phyloP scores from a whole-genome alignment of 2,888 invertebrate species.

The Napeogenes sylphis region DNA sequence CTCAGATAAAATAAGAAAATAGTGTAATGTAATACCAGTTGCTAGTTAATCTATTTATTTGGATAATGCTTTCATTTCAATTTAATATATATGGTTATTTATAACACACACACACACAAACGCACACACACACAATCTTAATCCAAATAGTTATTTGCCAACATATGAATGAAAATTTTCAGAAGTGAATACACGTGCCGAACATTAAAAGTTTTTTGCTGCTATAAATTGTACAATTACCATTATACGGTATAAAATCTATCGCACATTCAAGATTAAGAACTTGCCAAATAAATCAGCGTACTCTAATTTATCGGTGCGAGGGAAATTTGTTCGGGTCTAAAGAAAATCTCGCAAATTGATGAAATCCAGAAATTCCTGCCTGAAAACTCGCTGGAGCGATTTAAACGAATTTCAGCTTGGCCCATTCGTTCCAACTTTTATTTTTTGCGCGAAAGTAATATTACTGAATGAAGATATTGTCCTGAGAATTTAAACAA shows the following conservation, averaged over 20 bases:
- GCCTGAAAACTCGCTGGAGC: constrained; percentile 43
- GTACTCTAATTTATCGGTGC: constrained; percentile 59
- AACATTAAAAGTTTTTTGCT: not conserved
- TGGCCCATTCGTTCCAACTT: constrained; percentile 32
- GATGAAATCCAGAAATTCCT: constrained; percentile 63
- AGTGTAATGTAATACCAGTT: too few relatives aligned
- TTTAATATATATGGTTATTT: too few relatives aligned
- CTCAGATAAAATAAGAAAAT: too few relatives aligned
- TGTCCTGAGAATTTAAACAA: not conserved
- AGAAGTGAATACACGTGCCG: not conserved
- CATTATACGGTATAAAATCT: not conserved
- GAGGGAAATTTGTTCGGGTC: constrained; percentile 49
- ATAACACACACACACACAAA: too few relatives aligned
- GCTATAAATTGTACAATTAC: not conserved
- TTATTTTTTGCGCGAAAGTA: constrained; percentile 16
- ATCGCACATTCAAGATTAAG: constrained; percentile 43
- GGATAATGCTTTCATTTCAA: too few relatives aligned
- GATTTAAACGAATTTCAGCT: constrained; percentile 46
- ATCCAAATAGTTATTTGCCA: too few relatives aligned
- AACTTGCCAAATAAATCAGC: constrained; percentile 64
- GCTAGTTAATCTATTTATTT: too few relatives aligned
- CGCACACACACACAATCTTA: too few relatives aligned
- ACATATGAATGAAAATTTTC: not conserved
- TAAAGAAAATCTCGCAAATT: constrained; percentile 61
- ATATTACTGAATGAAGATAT: constrained; percentile 10